These are phyloP conservation scores for Prionace glauca DNA, from an alignment of 2,797 vertebrate species.

Conservation along the genomic window DNA sequence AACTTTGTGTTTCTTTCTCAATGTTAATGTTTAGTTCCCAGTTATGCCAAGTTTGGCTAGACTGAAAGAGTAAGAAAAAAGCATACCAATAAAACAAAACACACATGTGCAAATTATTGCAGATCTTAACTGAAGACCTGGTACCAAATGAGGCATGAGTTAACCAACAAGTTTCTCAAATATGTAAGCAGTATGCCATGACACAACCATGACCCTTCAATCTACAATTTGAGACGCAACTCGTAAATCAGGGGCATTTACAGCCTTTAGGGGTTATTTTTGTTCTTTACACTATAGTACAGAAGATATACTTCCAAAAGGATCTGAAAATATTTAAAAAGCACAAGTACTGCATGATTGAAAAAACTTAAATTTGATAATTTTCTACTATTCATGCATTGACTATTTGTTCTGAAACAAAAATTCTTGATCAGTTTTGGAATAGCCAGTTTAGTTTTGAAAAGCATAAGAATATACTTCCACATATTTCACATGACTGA, in stretches of 20 bases:
- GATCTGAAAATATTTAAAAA: neutral
- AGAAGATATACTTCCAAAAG: neutral
- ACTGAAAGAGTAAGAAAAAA: neutral
- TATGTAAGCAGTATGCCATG: neutral
- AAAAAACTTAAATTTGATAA: neutral
- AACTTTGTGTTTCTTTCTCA: neutral
- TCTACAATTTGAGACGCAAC: neutral
- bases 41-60: neutral
- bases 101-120: neutral
- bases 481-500: neutral
- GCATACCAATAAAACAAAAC: neutral
- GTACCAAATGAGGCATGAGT: neutral
- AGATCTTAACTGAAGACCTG: neutral
- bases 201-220: neutral
- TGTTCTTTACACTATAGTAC: neutral
- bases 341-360: neutral
- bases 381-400: neutral
- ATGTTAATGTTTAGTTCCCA: neutral
- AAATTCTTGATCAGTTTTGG: neutral
- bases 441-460: neutral
- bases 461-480: neutral
- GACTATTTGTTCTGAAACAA: neutral
- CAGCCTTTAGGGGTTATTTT: neutral
- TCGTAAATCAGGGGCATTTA: neutral
- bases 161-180: neutral